Evolutionary conservation across 1,140 invertebrate species (phyloP), one percentile per base, ranked within the genome.

Genomic region (Drosophila albomicans): DNA sequence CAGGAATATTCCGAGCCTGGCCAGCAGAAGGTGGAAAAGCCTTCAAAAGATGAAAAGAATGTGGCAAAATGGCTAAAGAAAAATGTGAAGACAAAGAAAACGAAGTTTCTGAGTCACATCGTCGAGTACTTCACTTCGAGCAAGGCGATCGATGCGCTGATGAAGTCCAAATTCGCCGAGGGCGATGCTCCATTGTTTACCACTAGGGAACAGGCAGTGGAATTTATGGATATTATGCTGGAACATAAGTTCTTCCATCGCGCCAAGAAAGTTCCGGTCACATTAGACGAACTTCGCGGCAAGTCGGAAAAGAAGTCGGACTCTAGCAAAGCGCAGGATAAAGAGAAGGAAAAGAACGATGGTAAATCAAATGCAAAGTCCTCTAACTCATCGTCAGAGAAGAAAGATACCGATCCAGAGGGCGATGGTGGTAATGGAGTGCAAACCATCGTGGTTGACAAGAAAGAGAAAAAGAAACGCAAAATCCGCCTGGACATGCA

Each of bases 241-340:
- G 94, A 95, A 81, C 98, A 98, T 93, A 99, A 98, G 93, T 96
- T 99, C 92, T 99, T 98, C 93, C 98, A 99, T 93, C 95, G 98
- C 78, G 98, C 98, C 57, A 96, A 97, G 90, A 98, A 98, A 93
- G 96, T 96, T 66, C 95, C 96, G 16, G 96, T 97, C 56, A 94
- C 94, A 76, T 94, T 97, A 93, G 94, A 96, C 91, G 95, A 97
- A 93, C 91, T 96, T 70, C 78, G 88, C 20, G 74, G 78, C 28
- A 84, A 93, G 91, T 91, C n/a, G 59, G 74, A 73, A 87, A 84
- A 78, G 52, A 89, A 89, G 45, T 61, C 57, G 0, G 75, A 81
- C 7, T 54, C 65, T 8, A 68, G 25, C 58, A 86, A 88, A 51
- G 11, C 57, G 0, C 73, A 93, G 41, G 93, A 94, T 30, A 81